phyloP scores from a whole-genome alignment of 2,113 vertebrate species.

The Peromyscus leucopus region DNA sequence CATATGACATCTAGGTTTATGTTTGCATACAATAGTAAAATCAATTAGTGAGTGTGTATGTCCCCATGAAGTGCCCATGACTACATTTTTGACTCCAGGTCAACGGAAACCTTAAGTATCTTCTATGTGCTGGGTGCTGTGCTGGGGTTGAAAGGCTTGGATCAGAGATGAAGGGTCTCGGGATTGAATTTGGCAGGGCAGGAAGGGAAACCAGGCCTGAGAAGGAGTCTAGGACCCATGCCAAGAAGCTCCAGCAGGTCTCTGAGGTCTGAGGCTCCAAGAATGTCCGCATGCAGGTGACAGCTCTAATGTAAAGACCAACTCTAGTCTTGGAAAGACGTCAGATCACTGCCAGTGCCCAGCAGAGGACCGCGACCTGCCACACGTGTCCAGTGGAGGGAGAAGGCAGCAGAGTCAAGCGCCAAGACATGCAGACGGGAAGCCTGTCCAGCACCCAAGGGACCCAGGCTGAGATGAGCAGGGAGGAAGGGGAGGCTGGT shows the following conservation, averaged over 20 bases:
- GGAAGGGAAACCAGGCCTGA: not conserved
- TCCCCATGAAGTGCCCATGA: not conserved
- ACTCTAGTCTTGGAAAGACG: not conserved
- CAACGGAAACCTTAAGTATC: not conserved
- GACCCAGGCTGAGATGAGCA: not conserved
- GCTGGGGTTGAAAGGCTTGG: not conserved
- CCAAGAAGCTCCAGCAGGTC: not conserved
- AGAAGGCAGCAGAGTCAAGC: not conserved
- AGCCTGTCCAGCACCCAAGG: not conserved
- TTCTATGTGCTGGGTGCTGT: not conserved
- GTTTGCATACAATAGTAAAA: not conserved
- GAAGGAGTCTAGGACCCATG: no score
- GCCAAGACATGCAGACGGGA: no score
- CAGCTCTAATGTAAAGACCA: not conserved
- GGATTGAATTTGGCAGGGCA: not conserved
- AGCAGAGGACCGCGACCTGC: not conserved
- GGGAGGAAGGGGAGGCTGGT: not conserved
- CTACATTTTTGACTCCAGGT: conserved; percentile 14
- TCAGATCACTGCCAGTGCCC: not conserved
- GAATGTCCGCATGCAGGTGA: not conserved
- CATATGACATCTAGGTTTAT: not conserved
- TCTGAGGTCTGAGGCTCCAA: not conserved
- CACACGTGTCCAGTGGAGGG: rapidly evolving
- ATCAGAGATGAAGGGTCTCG: not conserved
- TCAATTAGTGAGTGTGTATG: not conserved